These are phyloP conservation scores for Xiphophorus couchianus DNA, from an alignment of 2,113 vertebrate species.

Conservation along the genomic window DNA sequence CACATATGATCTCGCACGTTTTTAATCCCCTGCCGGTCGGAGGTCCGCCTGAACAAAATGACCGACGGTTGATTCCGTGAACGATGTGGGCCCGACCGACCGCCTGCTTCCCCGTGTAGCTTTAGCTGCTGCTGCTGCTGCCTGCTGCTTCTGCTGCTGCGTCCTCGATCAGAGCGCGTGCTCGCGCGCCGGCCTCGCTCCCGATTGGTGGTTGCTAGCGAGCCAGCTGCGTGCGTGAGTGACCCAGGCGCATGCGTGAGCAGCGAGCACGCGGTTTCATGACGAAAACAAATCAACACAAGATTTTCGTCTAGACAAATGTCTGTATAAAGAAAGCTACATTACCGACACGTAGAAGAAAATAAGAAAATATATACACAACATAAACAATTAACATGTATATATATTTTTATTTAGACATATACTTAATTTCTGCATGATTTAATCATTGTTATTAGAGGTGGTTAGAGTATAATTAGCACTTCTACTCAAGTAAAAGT, in stretches of 20 bases:
- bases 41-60: slow-evolving; percentile 81
- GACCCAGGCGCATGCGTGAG: slow-evolving; percentile 33
- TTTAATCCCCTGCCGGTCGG: slow-evolving; percentile 74
- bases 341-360: neutral
- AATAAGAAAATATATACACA: neutral
- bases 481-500: too few species aligned
- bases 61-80: slow-evolving; percentile 68
- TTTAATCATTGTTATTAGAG: too few species aligned
- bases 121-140: slow-evolving; percentile 43
- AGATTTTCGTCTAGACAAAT: neutral
- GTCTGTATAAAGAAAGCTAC: too few species aligned
- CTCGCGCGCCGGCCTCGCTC: slow-evolving; percentile 46
- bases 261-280: slow-evolving; percentile 11
- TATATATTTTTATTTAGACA: too few species aligned
- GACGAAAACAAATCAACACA: neutral
- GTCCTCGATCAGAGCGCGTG: slow-evolving; percentile 54
- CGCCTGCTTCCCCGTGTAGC: slow-evolving; percentile 52
- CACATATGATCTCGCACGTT: slow-evolving; percentile 78
- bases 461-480: too few species aligned
- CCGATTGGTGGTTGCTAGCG: slow-evolving; percentile 49
- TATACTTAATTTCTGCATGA: too few species aligned
- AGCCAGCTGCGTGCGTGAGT: slow-evolving; percentile 18
- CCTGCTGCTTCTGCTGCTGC: slow-evolving; percentile 11
- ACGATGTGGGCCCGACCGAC: slow-evolving; percentile 55
- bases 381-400: too few species aligned